Evolutionary conservation across 2,113 vertebrate species (phyloP).

Genomic region (Odobenus rosmarus): DNA sequence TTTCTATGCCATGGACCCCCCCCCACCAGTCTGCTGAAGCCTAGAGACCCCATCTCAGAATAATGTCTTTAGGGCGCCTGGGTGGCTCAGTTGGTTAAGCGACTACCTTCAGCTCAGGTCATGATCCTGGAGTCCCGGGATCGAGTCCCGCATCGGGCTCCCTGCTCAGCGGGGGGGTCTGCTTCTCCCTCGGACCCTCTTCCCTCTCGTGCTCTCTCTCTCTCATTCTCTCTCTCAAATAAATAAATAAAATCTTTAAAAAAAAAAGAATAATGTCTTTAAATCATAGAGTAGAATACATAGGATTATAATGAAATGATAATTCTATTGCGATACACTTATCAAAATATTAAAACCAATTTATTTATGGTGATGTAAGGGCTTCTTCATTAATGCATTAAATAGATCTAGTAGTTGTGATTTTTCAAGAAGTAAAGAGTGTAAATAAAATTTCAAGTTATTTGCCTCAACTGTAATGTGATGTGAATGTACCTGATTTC

Average conservation of each 20-base stretch:
- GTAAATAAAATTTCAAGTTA: constrained; percentile 6
- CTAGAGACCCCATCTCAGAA: not conserved
- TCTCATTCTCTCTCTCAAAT: too few relatives aligned
- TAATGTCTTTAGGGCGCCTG: too few relatives aligned
- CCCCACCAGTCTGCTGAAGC: not conserved
- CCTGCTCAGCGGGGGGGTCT: too few relatives aligned
- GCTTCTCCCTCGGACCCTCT: too few relatives aligned
- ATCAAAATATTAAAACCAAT: constrained; percentile 23
- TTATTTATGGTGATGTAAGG: not conserved
- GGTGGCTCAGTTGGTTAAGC: too few relatives aligned
- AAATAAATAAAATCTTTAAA: too few relatives aligned
- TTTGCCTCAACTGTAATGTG: not conserved
- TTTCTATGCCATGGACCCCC: not conserved
- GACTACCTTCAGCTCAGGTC: too few relatives aligned
- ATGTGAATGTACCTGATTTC: not conserved
- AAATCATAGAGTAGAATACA: not conserved
- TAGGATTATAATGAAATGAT: constrained; percentile 14
- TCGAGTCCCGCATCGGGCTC: too few relatives aligned
- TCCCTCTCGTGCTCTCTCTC: too few relatives aligned
- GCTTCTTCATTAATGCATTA: not conserved
- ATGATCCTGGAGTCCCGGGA: too few relatives aligned
- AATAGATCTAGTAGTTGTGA: not conserved
- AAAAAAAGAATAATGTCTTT: not conserved
- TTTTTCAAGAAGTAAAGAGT: constrained; percentile 27
- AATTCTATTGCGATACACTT: not conserved